Evolutionary conservation across 2,888 invertebrate genomes (phyloP), one percentile per base, ranked within the genome.

Genomic region (Pyrocoelia pectoralis): DNA sequence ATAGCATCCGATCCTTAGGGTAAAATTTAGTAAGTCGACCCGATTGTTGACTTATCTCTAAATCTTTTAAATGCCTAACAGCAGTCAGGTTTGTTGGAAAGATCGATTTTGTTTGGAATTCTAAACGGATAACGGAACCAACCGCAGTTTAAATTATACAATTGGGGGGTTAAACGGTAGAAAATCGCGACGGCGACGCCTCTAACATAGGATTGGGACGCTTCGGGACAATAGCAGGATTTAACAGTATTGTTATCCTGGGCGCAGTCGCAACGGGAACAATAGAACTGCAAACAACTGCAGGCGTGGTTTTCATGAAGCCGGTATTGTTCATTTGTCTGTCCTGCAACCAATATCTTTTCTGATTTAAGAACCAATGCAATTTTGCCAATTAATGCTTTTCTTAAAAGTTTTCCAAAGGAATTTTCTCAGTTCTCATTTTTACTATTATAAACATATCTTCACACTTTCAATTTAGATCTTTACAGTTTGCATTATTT

Each of bases 271-370:
- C 80, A 69, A 74, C 75, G 73, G 75, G 74, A 79, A 80, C 80
- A 80, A 80, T 79, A 79, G 78, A 76, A 73, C 72, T 71, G 76
- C 78, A 77, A 78, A 80, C 80, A 80, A 80, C 79, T 65, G 78
- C 78, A 74, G 80, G 80, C 80, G 80, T 75, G 73, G 80, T 74
- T 74, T 77, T 74, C 73, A 75, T 63, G 61, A 61, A 74, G 77
- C 76, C 79, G 73, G 80, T 80, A 80, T 80, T 80, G 80, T 80
- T 80, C 80, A 80, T 80, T 80, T 80, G 80, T 78, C 77, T 74
- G 76, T 70, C 71, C 71, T 74, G 72, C 74, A 73, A 74, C 70
- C 74, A 69, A 69, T 65, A 64, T 69, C 65, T 64, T 64, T 65
- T 55, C 48, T 17, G 56, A 17, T 14, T 43, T 43, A 19, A 56